Evolutionary conservation across 53 echinoderm and acorn worm genomes (phyloP).

Genomic region (Henricia sp.): DNA sequence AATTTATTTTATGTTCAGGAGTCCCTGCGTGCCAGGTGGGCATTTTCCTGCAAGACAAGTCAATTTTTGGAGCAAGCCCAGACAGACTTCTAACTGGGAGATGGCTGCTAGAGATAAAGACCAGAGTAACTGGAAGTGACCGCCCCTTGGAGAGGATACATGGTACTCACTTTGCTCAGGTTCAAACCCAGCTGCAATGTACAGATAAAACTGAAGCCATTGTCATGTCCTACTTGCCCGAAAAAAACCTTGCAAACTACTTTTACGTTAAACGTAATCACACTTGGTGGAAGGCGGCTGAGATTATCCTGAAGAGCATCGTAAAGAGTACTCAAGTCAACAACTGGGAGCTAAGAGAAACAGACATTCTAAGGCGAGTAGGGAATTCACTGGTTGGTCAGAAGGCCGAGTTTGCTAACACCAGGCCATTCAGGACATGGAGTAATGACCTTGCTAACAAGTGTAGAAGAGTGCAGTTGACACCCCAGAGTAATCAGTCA

Average conservation of each 20-base stretch:
- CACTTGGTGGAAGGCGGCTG: background rate
- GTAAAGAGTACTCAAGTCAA: background rate
- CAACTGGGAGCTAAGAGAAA: background rate
- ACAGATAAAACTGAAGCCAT: background rate
- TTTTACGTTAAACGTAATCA: background rate
- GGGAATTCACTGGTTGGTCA: background rate
- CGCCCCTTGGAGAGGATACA: slow-evolving; percentile 4
- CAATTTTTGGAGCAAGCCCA: slow-evolving; percentile 22
- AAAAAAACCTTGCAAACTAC: background rate
- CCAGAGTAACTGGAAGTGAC: slow-evolving; percentile 7
- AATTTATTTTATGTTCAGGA: background rate
- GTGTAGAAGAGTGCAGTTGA: background rate
- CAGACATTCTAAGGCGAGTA: background rate
- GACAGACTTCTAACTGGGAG: slow-evolving; percentile 12
- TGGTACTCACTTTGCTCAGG: background rate
- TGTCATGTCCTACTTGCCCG: background rate
- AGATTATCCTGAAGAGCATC: background rate
- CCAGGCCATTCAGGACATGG: background rate
- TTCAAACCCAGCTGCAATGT: background rate
- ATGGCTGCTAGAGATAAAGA: slow-evolving; percentile 18
- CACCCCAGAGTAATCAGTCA: too few relatives aligned
- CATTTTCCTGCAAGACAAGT: background rate
- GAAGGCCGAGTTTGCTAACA: background rate
- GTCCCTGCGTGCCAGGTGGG: background rate
- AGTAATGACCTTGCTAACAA: background rate